phyloP scores from a whole-genome alignment of 2,113 vertebrate genomes.

The Hypocryptadius cinnamomeus region DNA sequence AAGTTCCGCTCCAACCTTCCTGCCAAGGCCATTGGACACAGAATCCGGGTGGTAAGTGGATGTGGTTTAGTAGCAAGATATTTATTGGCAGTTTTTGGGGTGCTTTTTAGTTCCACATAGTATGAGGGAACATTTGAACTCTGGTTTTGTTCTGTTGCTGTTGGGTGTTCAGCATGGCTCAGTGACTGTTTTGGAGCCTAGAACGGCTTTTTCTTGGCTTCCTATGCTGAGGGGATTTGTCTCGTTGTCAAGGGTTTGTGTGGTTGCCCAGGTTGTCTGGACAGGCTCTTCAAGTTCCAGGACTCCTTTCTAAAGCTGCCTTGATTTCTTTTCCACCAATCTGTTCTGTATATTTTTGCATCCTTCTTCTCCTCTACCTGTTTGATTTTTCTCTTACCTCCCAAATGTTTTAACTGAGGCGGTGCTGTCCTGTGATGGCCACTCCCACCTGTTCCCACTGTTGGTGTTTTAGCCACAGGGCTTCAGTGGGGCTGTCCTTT shows the following conservation, averaged over 20 bases:
- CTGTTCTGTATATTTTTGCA: neutral
- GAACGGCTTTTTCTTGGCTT: neutral
- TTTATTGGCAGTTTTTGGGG: neutral
- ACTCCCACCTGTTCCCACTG: neutral
- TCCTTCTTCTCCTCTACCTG: neutral
- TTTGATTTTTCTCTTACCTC: neutral
- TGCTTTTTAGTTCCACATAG: neutral
- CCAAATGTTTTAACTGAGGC: neutral
- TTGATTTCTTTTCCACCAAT: neutral
- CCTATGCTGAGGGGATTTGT: neutral
- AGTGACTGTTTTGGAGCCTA: neutral
- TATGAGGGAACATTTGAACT: neutral
- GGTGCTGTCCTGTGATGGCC: neutral
- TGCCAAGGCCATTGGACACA: constrained; percentile 94
- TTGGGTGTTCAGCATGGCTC: neutral
- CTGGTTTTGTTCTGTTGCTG: neutral
- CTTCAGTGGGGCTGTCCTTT: neutral
- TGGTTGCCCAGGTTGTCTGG: neutral
- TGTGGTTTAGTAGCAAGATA: neutral
- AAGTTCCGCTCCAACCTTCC: constrained; percentile 97
- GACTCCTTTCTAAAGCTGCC: neutral
- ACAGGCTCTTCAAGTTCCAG: neutral
- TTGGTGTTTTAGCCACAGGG: neutral
- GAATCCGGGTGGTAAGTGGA: constrained; percentile 89
- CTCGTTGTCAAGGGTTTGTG: accelerated